These are phyloP conservation scores for Styela clava DNA, from an alignment of 23 tunicate species.

Conservation along the genomic window DNA sequence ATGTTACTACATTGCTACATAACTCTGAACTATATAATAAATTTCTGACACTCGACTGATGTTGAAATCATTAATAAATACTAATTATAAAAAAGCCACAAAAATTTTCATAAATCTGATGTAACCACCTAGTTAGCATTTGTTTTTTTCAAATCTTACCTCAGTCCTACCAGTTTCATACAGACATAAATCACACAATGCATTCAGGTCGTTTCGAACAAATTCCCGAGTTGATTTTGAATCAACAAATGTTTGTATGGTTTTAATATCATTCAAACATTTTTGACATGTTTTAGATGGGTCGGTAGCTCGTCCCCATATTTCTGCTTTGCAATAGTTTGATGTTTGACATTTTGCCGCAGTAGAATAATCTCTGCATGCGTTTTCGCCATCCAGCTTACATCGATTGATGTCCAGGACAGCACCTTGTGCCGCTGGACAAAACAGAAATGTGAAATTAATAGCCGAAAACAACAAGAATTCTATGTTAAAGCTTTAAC, in stretches of 20 bases:
- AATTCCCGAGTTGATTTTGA: constrained; percentile 1
- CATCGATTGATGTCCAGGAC: neutral
- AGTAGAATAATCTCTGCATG: constrained; percentile 19
- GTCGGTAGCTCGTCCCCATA: neutral
- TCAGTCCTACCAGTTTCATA: neutral
- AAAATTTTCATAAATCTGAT: no score
- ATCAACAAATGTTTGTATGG: neutral
- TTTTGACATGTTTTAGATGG: neutral
- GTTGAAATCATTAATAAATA: no score
- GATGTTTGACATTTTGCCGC: neutral
- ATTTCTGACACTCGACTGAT: no score
- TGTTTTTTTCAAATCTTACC: no score
- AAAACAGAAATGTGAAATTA: no score
- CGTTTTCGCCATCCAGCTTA: constrained; percentile 8
- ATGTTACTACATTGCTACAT: no score
- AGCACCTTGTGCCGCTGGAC: neutral
- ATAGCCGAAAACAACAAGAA: no score
- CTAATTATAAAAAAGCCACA: no score
- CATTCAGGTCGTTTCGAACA: constrained; percentile 9
- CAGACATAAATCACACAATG: neutral
- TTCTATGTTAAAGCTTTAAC: no score
- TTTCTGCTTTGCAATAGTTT: constrained; percentile 12
- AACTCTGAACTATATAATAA: no score
- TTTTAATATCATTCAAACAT: neutral
- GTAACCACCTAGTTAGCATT: no score